Base-by-base conservation (phyloP, 2,113 vertebrate genomes). In the Choloepus hoffmanni region DNA sequence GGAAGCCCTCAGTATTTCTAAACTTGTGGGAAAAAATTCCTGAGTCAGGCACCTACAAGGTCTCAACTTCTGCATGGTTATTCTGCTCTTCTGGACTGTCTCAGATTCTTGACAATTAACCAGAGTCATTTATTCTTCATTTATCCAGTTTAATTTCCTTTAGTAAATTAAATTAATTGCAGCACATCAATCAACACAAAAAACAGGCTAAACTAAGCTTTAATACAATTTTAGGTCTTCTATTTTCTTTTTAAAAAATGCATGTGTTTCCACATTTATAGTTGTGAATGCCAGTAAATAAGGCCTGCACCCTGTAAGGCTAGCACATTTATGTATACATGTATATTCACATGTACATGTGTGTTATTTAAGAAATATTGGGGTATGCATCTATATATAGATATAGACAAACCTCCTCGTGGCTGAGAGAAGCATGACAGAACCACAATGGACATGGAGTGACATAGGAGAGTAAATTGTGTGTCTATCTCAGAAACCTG, bases 81-180 rank as follows among this genome's bases (percentile, higher is more conserved):
- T 21, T 84, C 36, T 76, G 58, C 43, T 94, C 79, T 89, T 53
- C 63, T 83, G 58, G 43, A 62, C 36, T n/a, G 63, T 24, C 48
- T 88, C 3, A 0, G 50, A 79, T 33, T 81, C 83, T 74, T 30
- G 30, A 87, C 79, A 95, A 81, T 93, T 76, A 84, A 28, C 28
- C 10, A 8, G 24, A 78, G 58, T 76, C 93, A 90, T 82, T 62
- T 85, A 73, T n/a, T 10, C n/a, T 73, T 67, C 62, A 73, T 89
- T 58, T 89, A 60, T 15, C 24, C n/a, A 28, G 65, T 67, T 95
- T 90, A 83, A 86, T 90, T 95, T 96, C 82, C 83, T 96, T 88
- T 82, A 87, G 55, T 86, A 79, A 92, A 82, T 89, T 78, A 87
- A 95, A 96, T 74, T 89, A 85, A 89, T 40, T 67, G 36, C 2